These are phyloP conservation scores for Muraenolepis orangiensis DNA, from an alignment of 2,797 vertebrate genomes.

Conservation along the genomic window DNA sequence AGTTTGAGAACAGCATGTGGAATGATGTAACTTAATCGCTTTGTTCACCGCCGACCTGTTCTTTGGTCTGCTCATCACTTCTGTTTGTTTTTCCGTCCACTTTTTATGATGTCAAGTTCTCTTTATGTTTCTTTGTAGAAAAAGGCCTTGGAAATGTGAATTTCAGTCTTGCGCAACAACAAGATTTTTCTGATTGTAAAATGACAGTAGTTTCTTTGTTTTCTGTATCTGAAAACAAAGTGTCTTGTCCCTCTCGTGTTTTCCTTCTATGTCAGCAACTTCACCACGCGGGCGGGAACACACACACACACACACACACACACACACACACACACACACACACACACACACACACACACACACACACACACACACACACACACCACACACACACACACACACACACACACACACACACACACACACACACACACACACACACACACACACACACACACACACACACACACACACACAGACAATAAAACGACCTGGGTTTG, in stretches of 20 bases:
- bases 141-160: not conserved
- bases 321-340: too few species aligned
- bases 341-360: too few species aligned
- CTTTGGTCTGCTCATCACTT: not conserved
- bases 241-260: conserved; percentile 29
- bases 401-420: conserved; percentile 17
- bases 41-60: conserved; percentile 6
- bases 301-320: too few species aligned
- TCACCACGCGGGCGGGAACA: too few species aligned
- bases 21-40: conserved; percentile 25
- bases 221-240: conserved; percentile 18
- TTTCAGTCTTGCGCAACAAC: not conserved
- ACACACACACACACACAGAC: conserved; percentile 27
- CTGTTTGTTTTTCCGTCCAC: conserved; percentile 5
- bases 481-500: conserved; percentile 42
- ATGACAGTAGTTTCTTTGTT: conserved; percentile 11
- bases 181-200: not conserved
- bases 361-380: too few species aligned
- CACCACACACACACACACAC: conserved; percentile 22
- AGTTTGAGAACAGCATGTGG: conserved; percentile 50
- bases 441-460: too few species aligned
- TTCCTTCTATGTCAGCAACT: conserved; percentile 25
- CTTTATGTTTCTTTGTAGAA: not conserved
- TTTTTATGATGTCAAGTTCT: not conserved
- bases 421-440: too few species aligned